phyloP scores from a whole-genome alignment of 2,113 vertebrate species.

The Melanerpes formicivorus region DNA sequence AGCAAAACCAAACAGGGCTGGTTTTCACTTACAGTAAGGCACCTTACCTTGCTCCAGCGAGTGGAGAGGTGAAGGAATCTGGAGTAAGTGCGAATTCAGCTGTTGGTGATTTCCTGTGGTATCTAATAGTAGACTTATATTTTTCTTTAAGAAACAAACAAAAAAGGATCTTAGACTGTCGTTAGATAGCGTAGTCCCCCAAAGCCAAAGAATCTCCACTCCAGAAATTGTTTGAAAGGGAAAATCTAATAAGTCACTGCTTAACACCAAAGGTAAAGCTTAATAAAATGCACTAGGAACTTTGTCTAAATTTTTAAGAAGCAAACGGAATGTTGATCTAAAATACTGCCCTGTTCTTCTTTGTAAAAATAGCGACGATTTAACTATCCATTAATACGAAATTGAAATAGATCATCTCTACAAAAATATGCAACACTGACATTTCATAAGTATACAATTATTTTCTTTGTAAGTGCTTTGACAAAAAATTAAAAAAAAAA shows the following conservation, averaged over 20 bases:
- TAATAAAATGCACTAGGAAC: slow-evolving; percentile 77
- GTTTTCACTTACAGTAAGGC: neutral
- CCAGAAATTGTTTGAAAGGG: slow-evolving; percentile 71
- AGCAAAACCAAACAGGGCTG: neutral
- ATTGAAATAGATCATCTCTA: slow-evolving; percentile 67
- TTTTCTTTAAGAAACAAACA: neutral
- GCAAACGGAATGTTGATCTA: slow-evolving; percentile 60
- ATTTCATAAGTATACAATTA: slow-evolving; percentile 68
- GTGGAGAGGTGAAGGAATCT: neutral
- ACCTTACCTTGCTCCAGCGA: neutral
- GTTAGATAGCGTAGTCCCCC: slow-evolving; percentile 67
- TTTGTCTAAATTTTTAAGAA: slow-evolving; percentile 70
- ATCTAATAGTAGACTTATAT: slow-evolving; percentile 39
- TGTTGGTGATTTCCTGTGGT: neutral
- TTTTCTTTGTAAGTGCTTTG: slow-evolving; percentile 72
- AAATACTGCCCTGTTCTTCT: slow-evolving; percentile 63
- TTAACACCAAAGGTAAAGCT: slow-evolving; percentile 84
- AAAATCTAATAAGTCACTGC: slow-evolving; percentile 70
- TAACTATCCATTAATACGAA: slow-evolving; percentile 63
- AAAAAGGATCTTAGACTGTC: slow-evolving; percentile 43
- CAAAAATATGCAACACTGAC: slow-evolving; percentile 66
- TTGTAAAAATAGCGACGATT: slow-evolving; percentile 57
- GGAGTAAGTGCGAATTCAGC: slow-evolving; percentile 22
- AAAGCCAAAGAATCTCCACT: slow-evolving; percentile 79
- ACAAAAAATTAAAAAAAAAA: slow-evolving; percentile 10